Base-by-base conservation (phyloP, 2,113 vertebrate genomes). In the Galemys pyrenaicus region DNA sequence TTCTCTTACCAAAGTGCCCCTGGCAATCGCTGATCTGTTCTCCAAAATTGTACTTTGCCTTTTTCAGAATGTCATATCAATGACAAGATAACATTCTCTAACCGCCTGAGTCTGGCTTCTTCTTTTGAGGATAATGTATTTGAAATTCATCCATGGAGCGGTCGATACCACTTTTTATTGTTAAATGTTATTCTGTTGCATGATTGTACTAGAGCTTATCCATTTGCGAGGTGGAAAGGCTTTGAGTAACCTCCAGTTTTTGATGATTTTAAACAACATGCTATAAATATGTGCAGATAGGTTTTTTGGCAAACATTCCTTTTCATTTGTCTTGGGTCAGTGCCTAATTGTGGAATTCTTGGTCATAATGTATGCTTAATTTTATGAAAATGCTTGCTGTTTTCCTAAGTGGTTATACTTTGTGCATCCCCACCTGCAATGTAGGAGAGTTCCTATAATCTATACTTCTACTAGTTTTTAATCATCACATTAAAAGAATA, bases 201-300 rank as follows among this genome's bases (percentile, higher is more conserved):
- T 41, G 56, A 1, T 1, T n/a, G 15, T 60, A 32, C 24, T 5
- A 16, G 26, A 8, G 20, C 60, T n/a, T 44, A 75, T 70, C 70
- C 46, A 22, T 62, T 93, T 24, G 65, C 37, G 56, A 74, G 15
- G 2, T 89, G 56, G 56, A 89, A 82, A n/a, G 54, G 71, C 24
- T 68, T 58, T 94, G 41, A 41, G 30, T 83, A 49, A 32, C 64
- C 74, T 83, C 17, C 41, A 62, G 32, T 68, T 93, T 67, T n/a
- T 22, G 37, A 15, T 78, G 32, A 68, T 82, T 64, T 30, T 84
- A 28, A 94, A n/a, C 94, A 77, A 80, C 77, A 58, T 91, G 68
- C 41, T 85, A 2, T 82, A 67, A 77, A 51, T 74, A 35, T 30
- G 7, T 74, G 32, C 28, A 30, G 70, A 22, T 11, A 24, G 28